Base-by-base conservation (phyloP, 2,113 vertebrate genomes). In the Oncorhynchus nerka region DNA sequence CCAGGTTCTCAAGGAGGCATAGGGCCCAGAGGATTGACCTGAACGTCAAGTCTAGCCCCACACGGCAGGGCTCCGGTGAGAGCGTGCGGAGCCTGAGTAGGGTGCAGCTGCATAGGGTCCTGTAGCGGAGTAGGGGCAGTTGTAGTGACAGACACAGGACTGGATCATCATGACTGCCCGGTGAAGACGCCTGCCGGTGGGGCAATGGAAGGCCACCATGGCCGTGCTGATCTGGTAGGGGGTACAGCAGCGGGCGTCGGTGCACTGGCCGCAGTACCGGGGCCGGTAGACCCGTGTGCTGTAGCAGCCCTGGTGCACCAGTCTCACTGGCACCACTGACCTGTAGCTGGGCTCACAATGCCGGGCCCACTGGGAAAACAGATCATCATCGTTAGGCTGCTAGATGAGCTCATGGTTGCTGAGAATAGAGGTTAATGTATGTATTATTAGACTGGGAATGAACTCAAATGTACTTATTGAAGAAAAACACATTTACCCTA, bases 101-200 rank as follows among this genome's bases (percentile, higher is more conserved):
- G 20, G 49, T 26, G 8, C 28, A 5, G 59, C n/a, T 22, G 59
- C 59, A 5, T 62, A 24, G 32, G 11, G 24, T 2, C 34, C 16
- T 26, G 5, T 19, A 55, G 73, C 28, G 0, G 73, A 0, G 66
- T 87, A 85, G 28, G 92, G 91, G 78, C 94, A 94, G 88, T 89
- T 91, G 76, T 85, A 75, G 69, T 94, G 92, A 74, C 94, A 94
- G 28, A 74, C 79, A n/a, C 94, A 94, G 13, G 93, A 93, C 81
- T 89, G 90, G 81, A 94, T 92, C 84, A 90, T 85, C 94, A 94
- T 94, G 68, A 93, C 90, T 0, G 89, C 71, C 64, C 86, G 82
- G 39, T 26, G 85, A 3, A 91, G 11, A 34, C 83, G 71, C 5
- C 79, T 74, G 59, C 93, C 92, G 0, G 11, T 66, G 3, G 82